Evolutionary conservation across 2,797 vertebrate species (phyloP).

Genomic region (Danio jaintianensis): DNA sequence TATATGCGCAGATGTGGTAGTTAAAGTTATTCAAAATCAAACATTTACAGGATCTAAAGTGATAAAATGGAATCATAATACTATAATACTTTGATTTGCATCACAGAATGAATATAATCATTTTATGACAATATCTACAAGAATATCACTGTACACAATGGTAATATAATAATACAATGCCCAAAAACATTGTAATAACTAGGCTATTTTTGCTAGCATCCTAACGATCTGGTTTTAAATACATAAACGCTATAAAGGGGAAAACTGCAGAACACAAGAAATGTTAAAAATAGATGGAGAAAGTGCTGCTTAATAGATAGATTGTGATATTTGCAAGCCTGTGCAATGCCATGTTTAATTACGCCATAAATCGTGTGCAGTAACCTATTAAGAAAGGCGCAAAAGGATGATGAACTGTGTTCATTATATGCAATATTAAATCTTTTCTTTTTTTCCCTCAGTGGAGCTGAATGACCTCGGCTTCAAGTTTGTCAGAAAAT

Average conservation of each 20-base stretch:
- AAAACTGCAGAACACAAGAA: neutral
- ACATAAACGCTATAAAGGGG: neutral
- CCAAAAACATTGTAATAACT: neutral
- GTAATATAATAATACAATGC: no score
- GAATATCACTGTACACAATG: no score
- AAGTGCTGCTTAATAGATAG: neutral
- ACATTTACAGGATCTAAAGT: neutral
- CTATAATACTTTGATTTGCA: neutral
- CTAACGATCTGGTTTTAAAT: neutral
- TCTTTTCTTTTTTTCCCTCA: slow-evolving; percentile 63
- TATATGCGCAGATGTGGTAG: neutral
- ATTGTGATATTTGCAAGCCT: slow-evolving; percentile 5
- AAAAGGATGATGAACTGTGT: slow-evolving; percentile 2
- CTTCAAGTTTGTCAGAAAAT: slow-evolving; percentile 95
- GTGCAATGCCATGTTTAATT: slow-evolving; percentile 31
- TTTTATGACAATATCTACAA: no score
- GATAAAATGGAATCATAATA: neutral
- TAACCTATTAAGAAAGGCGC: slow-evolving; percentile 12
- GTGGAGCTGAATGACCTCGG: slow-evolving; percentile 97
- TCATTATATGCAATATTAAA: slow-evolving; percentile 16
- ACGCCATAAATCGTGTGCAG: slow-evolving; percentile 22
- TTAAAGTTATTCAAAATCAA: neutral
- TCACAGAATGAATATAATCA: neutral
- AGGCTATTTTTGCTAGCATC: neutral
- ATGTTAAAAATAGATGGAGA: slow-evolving; percentile 27